Evolutionary conservation across 2,888 invertebrate genomes (phyloP).

Genomic region (Drosophila monieri): DNA sequence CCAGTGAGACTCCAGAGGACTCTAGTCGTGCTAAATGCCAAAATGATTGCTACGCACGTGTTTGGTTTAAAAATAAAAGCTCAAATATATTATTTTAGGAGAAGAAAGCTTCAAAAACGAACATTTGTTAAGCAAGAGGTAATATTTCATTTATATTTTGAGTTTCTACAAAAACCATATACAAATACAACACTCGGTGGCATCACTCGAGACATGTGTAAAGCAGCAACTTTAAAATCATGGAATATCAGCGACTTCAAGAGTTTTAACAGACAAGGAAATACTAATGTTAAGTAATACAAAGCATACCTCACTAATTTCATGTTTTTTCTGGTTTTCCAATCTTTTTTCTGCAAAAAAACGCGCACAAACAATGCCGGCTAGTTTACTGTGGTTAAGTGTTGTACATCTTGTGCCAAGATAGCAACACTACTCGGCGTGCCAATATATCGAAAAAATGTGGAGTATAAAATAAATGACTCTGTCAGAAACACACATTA

Average conservation of each 20-base stretch:
- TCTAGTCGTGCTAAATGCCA: neutral
- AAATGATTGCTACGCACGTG: neutral
- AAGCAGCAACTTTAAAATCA: conserved; percentile 9
- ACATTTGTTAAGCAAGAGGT: neutral
- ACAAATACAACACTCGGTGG: neutral
- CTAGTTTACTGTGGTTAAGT: conserved; percentile 22
- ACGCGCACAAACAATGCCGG: conserved; percentile 39
- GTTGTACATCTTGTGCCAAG: conserved; percentile 18
- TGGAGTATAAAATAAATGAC: neutral
- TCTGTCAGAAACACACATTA: too few species aligned
- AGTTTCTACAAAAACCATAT: neutral
- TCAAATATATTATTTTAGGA: neutral
- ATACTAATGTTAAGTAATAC: neutral
- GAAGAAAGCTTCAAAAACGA: neutral
- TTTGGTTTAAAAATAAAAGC: neutral
- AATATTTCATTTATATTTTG: conserved; percentile 5
- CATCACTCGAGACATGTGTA: conserved; percentile 23
- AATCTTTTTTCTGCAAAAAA: conserved; percentile 33
- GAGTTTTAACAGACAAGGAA: neutral
- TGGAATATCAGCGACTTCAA: neutral
- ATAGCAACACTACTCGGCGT: neutral
- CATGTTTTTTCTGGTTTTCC: conserved; percentile 47
- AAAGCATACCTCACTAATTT: conserved; percentile 68
- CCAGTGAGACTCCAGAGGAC: neutral
- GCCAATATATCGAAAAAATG: neutral